Evolutionary conservation across 2,797 vertebrate genomes (phyloP), one percentile per base, ranked within the genome.

Genomic region (Parotocinclus haroldoi): DNA sequence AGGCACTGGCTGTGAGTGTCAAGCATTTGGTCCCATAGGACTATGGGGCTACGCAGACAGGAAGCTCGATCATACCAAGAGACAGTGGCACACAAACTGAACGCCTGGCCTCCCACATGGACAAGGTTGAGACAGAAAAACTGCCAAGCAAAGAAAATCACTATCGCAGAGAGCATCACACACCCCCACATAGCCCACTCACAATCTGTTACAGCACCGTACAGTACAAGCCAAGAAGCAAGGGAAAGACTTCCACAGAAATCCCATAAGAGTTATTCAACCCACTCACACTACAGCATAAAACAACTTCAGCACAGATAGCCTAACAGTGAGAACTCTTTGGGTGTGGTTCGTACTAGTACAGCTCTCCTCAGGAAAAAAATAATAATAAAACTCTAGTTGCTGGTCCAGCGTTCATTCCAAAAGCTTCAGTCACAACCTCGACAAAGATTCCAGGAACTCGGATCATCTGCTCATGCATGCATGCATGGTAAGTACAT

Each of bases 71-170:
- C 66, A 60, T 78, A 27, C 65, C 63, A 67, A 75, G 68, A 75
- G 60, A 74, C 16, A 50, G 76, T 55, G 44, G 73, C 58, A 60
- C 67, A 67, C 48, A 70, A 70, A 65, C 63, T 66, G 58, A 73
- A 58, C 61, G 67, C 62, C 58, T 75, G 57, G 55, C 71, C 71
- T 75, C 75, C 78, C 75, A 79, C 73, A 73, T 66, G 66, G 70
- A 73, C 58, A 62, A 62, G 63, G 40, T 63, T 75, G 67, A 77
- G 59, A 69, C 58, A 60, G 64, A 45, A 59, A n/a, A 54, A 68
- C 71, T 77, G 75, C 78, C 73, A 79, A 76, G 58, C 65, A 54
- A 56, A 72, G 48, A 27, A 67, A 79, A 74, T 69, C 75, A 75
- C 71, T 68, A 68, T 72, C 69, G 59, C 60, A 76, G 55, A 61